A percentile compares a stretch with the other conserved stretches of the same genome.
Evolutionary conservation across 2,797 vertebrate species (phyloP).

Genomic region (Semaprochilodus insignis): DNA sequence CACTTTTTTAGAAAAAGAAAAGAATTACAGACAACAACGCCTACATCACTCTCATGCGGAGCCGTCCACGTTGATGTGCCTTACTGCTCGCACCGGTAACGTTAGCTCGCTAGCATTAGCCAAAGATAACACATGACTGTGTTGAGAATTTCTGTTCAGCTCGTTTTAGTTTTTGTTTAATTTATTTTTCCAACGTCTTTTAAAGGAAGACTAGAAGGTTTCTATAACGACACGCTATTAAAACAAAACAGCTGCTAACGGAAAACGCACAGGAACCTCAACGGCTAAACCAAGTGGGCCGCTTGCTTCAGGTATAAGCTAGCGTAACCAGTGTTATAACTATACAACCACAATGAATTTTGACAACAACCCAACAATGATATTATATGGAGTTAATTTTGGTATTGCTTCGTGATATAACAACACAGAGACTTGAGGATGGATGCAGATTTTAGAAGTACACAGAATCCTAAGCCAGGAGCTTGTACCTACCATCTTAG

Average conservation of each 20-base stretch:
- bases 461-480: slow-evolving; percentile 33
- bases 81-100: neutral
- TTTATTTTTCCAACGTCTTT: neutral
- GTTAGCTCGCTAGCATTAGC: neutral
- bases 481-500: slow-evolving; percentile 83
- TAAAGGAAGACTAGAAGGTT: neutral
- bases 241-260: neutral
- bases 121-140: neutral
- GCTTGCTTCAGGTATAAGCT: neutral
- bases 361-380: neutral
- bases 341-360: neutral
- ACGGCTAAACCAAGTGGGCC: neutral
- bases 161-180: neutral
- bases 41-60: too few species aligned
- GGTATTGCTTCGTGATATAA: neutral
- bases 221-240: too few species aligned
- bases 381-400: neutral
- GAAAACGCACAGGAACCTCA: neutral
- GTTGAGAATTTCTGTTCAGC: too few species aligned
- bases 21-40: too few species aligned
- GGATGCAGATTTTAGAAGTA: slow-evolving; percentile 65
- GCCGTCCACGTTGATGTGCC: neutral
- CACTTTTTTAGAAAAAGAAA: too few species aligned
- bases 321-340: neutral
- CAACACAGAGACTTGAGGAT: slow-evolving; percentile 61